Evolutionary conservation across 2,113 vertebrate genomes (phyloP).

Genomic region (Calidris pygmaea): DNA sequence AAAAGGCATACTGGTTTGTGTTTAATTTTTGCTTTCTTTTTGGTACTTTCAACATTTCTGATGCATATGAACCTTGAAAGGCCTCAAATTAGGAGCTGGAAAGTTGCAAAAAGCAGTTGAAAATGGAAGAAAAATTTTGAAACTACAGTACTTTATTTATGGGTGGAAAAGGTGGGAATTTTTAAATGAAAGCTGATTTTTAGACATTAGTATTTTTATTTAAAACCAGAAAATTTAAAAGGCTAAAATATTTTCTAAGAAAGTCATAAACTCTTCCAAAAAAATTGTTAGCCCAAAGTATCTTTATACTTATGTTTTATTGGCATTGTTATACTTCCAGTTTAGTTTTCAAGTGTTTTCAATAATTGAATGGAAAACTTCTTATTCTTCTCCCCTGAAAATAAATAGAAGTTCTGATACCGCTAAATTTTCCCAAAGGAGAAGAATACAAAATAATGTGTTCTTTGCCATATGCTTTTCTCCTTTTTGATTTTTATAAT

Average conservation of each 20-base stretch:
- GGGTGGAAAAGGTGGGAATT: accelerated
- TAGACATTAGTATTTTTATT: not conserved
- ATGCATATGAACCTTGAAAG: not conserved
- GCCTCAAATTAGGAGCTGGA: not conserved
- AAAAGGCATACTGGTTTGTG: accelerated
- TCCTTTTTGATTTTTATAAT: not conserved
- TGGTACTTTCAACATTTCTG: not conserved
- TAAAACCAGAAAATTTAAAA: not conserved
- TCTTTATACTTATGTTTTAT: not conserved
- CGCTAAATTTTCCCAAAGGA: not conserved
- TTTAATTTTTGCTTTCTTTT: not conserved
- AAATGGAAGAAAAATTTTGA: not conserved
- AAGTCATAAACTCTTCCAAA: not conserved
- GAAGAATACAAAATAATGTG: accelerated
- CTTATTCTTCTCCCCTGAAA: not conserved
- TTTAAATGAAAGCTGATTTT: not conserved
- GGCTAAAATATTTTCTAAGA: not conserved
- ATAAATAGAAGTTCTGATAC: not conserved
- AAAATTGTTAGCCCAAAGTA: accelerated
- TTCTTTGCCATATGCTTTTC: not conserved
- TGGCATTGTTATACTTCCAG: not conserved
- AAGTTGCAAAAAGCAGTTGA: not conserved
- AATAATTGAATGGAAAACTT: not conserved
- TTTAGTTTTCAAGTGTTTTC: not conserved
- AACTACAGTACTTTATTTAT: not conserved